Evolutionary conservation across 2,888 invertebrate genomes (phyloP), one percentile per base, ranked within the genome.

Genomic region (Acrocyrtus sp.): DNA sequence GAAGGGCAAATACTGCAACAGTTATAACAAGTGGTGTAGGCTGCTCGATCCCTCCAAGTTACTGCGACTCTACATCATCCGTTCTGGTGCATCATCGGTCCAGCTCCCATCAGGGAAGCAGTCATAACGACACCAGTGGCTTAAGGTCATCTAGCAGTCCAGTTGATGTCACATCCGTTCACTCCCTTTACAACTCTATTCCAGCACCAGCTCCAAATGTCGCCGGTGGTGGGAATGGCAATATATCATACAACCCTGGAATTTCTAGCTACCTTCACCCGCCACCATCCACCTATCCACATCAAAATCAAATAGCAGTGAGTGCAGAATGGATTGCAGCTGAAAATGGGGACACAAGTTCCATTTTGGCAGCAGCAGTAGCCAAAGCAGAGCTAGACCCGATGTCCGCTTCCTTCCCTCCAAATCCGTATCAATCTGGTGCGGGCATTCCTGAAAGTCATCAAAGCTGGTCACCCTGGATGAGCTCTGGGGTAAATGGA

Each of bases 341-440:
- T 17, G 74, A 70, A 19, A 69, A 70, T 56, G 72, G 63, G 4
- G 63, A 72, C 58, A 68, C 72, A n/a, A 62, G 65, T 26, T 72
- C 72, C 19, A 80, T 80, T 58, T 45, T 78, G 0, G 74, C 76
- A 0, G 72, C 74, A 24, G 78, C 80, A 3, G 78, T 77, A 26
- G 77, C 75, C 21, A 80, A 80, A 58, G 77, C 80, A 5, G 76
- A 80, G 50, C 39, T 80, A 22, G 78, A 78, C 45, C 75, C 73
- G 22, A 65, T 68, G 29, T 61, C 74, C 19, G 1, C n/a, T 75
- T 76, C 43, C 50, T 77, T 15, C 78, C 77, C n/a, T 47, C 78
- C n/a, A n/a, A n/a, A 15, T 76, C 78, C 48, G 60, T 72, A 43
- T 54, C 62, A 22, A 26, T 43, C 48, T 41, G 50, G 27, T 10